Percentiles rank a stretch among this genome's conserved stretches.
Evolutionary conservation across 2,113 vertebrate species (phyloP).

Genomic region (Pavo muticus): DNA sequence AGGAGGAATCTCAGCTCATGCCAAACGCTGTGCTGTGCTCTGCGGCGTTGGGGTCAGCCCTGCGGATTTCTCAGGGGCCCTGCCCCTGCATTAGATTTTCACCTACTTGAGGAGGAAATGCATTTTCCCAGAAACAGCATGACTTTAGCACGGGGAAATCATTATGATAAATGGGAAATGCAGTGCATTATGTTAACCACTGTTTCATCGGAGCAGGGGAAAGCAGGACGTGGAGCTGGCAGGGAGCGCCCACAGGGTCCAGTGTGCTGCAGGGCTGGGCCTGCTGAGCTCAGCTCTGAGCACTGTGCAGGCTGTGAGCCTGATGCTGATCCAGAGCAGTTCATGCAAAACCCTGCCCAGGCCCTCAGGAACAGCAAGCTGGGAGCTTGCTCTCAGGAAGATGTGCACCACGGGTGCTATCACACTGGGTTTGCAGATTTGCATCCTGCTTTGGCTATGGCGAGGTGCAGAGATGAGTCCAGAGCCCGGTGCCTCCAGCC

Average conservation of each 20-base stretch:
- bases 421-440: not conserved
- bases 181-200: not conserved
- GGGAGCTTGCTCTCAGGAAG: not conserved
- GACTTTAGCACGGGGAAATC: not conserved
- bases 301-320: not conserved
- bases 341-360: not conserved
- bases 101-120: not conserved
- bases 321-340: not conserved
- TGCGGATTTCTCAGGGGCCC: not conserved
- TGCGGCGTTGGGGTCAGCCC: rapidly evolving
- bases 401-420: rapidly evolving
- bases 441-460: not conserved
- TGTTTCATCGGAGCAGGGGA: not conserved
- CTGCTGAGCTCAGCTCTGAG: not conserved
- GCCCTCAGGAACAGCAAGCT: rapidly evolving
- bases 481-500: rapidly evolving
- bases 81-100: not conserved
- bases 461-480: rapidly evolving
- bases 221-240: not conserved
- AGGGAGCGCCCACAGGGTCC: not conserved
- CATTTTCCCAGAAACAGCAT: slow-evolving; percentile 2
- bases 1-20: not conserved
- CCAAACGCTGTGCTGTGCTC: rapidly evolving
- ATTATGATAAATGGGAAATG: not conserved
- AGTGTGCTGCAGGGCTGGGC: not conserved